These are phyloP conservation scores for Okapia johnstoni DNA, from an alignment of 2,113 vertebrate genomes.

Conservation along the genomic window DNA sequence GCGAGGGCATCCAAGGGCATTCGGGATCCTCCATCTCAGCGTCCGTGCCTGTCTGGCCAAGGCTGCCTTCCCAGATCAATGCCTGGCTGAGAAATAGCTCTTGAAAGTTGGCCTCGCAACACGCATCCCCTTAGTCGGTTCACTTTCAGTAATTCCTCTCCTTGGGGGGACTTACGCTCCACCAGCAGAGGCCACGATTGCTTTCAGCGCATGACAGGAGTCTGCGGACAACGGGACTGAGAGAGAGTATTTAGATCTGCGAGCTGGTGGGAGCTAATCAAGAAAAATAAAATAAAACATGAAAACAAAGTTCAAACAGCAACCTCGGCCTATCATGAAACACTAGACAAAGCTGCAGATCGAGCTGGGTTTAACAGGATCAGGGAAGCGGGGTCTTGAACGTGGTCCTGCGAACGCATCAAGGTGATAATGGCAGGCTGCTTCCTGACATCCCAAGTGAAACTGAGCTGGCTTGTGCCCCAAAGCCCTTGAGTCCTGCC, in stretches of 20 bases:
- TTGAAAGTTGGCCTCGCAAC: constrained; percentile 64
- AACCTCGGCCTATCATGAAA: neutral
- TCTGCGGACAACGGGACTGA: neutral
- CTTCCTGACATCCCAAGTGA: constrained; percentile 68
- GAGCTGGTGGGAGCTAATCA: constrained; percentile 44
- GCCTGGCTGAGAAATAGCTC: constrained; percentile 62
- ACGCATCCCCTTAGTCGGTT: neutral
- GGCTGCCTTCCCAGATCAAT: constrained; percentile 57
- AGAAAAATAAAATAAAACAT: constrained; percentile 29
- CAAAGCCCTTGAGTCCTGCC: constrained; percentile 75
- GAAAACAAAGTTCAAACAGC: neutral
- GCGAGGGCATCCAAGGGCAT: neutral
- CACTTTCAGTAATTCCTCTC: constrained; percentile 30
- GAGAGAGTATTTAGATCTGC: neutral
- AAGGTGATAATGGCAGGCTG: constrained; percentile 69
- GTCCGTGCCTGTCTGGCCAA: neutral
- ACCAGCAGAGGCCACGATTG: constrained; percentile 14
- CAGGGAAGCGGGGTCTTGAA: constrained; percentile 56
- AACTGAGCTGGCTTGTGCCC: constrained; percentile 67
- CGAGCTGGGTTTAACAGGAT: neutral
- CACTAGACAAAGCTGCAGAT: neutral
- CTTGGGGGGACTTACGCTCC: neutral
- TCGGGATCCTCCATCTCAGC: constrained; percentile 8
- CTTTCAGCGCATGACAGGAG: neutral
- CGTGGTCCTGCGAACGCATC: constrained; percentile 42